phyloP scores from a whole-genome alignment of 2,113 vertebrate species.

The Alethe diademata region DNA sequence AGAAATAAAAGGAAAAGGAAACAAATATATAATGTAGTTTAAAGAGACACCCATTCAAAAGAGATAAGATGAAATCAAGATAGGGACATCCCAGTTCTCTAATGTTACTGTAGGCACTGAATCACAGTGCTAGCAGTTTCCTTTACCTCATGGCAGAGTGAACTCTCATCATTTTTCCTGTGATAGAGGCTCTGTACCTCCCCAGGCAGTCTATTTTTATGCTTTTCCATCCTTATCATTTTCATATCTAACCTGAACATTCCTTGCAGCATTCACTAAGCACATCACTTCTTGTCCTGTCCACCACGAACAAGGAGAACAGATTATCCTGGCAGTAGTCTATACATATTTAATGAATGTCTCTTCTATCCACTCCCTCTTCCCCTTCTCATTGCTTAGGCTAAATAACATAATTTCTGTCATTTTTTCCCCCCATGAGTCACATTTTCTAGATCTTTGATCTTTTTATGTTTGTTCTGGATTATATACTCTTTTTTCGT shows the following conservation, averaged over 20 bases:
- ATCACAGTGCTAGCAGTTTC: neutral
- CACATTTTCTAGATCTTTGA: neutral
- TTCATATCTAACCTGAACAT: constrained; percentile 5
- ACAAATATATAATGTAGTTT: neutral
- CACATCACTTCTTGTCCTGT: neutral
- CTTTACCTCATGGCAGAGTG: neutral
- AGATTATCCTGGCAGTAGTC: neutral
- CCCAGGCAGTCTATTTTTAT: neutral
- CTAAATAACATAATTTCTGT: neutral
- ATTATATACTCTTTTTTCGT: neutral
- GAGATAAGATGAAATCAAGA: neutral
- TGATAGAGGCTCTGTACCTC: neutral
- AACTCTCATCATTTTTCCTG: neutral
- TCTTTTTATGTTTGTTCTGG: neutral
- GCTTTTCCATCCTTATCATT: neutral
- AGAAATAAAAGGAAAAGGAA: neutral
- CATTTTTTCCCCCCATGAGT: fast-evolving
- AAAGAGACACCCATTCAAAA: neutral
- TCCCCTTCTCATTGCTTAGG: neutral
- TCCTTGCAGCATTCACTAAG: neutral
- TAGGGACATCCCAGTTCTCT: neutral
- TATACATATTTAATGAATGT: neutral
- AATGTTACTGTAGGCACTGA: neutral
- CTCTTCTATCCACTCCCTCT: neutral
- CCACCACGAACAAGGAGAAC: neutral